These are phyloP conservation scores for Myioborus melanocephalus DNA, from an alignment of 2,797 vertebrate species.

Conservation along the genomic window DNA sequence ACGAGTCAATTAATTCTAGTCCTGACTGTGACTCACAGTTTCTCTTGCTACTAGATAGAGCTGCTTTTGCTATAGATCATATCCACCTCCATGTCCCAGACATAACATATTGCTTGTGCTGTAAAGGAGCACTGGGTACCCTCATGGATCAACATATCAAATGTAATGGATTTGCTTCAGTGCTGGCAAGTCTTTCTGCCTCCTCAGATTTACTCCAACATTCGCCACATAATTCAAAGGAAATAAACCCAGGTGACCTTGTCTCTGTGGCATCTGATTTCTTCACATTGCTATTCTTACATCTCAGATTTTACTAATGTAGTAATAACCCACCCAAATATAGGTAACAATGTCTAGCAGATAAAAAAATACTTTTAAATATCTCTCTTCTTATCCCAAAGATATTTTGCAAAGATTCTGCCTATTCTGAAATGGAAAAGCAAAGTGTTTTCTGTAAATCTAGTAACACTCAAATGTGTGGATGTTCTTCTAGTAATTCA, in stretches of 20 bases:
- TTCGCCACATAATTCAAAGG: neutral
- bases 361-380: neutral
- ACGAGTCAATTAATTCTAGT: slow-evolving; percentile 46
- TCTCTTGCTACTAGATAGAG: neutral
- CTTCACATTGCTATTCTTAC: neutral
- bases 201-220: slow-evolving; percentile 20
- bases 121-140: slow-evolving; percentile 9
- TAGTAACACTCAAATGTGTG: neutral
- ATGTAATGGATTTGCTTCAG: slow-evolving; percentile 29
- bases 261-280: neutral
- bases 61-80: neutral
- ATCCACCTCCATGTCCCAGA: neutral
- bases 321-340: neutral
- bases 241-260: slow-evolving; percentile 19
- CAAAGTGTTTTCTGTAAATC: neutral
- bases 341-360: neutral
- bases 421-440: neutral
- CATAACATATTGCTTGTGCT: slow-evolving; percentile 21
- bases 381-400: neutral
- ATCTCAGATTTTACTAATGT: neutral
- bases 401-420: neutral
- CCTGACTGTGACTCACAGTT: neutral
- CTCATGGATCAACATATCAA: slow-evolving; percentile 31
- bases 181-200: slow-evolving; percentile 16
- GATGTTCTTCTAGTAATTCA: neutral